phyloP scores from a whole-genome alignment of 2,888 invertebrate species.

The Eurytoma californica region DNA sequence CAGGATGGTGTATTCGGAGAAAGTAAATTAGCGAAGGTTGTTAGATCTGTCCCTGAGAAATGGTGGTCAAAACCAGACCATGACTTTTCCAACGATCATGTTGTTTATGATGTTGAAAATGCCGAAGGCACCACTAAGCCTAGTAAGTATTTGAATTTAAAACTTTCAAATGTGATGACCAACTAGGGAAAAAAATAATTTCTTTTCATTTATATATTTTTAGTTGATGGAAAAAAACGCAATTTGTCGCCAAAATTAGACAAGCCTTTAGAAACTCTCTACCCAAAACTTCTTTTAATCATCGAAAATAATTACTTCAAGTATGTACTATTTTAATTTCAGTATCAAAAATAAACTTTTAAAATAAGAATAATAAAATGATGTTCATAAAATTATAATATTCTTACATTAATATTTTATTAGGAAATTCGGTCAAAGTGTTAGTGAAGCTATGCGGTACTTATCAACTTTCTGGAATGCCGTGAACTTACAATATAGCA shows the following conservation, averaged over 20 bases:
- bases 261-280: conserved; percentile 22
- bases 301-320: conserved; percentile 26
- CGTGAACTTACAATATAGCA: conserved; percentile 38
- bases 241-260: background rate
- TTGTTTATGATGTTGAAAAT: conserved; percentile 9
- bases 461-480: conserved; percentile 46
- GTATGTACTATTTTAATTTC: background rate
- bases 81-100: background rate
- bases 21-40: conserved; percentile 26
- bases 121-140: background rate
- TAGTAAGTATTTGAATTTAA: background rate
- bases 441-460: conserved; percentile 30
- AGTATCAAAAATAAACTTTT: no score
- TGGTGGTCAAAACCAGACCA: conserved; percentile 31
- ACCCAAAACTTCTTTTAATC: conserved; percentile 31
- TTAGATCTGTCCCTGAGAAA: conserved; percentile 39
- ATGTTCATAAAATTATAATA: background rate
- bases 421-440: conserved; percentile 21
- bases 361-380: no score
- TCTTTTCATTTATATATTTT: background rate
- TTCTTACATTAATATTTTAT: background rate
- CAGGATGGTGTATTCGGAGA: conserved; percentile 50
- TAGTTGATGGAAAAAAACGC: background rate
- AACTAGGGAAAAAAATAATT: no score
- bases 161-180: no score